Conservation (phyloP, 2,888 invertebrate genomes). For the Xylophagus ater region DNA sequence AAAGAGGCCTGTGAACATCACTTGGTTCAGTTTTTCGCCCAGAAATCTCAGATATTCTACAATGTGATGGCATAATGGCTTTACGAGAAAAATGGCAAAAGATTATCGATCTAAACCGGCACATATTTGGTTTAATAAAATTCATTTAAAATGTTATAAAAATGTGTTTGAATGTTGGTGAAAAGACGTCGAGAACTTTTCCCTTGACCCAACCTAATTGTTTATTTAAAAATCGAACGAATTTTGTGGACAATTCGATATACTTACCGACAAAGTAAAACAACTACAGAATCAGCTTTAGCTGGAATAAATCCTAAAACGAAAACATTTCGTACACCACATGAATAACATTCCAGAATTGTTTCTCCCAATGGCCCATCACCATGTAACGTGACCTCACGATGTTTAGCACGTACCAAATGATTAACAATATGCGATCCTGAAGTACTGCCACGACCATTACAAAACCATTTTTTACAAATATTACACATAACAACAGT, state of each 20-base stretch:
- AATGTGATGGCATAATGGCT: no score
- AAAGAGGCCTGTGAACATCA: no score
- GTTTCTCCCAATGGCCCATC: slow-evolving; percentile 98
- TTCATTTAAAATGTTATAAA: background rate
- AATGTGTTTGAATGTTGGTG: no score
- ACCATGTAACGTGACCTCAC: slow-evolving; percentile 94
- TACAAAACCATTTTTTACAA: slow-evolving; percentile 99
- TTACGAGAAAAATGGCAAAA: no score
- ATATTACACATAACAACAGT: slow-evolving; percentile 97
- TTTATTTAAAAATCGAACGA: no score
- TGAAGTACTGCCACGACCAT: slow-evolving; percentile 94
- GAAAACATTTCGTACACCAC: slow-evolving; percentile 96
- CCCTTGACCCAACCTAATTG: no score
- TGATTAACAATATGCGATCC: slow-evolving; percentile 99
- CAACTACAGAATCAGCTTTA: slow-evolving; percentile 96
- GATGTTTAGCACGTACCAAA: slow-evolving; percentile 96
- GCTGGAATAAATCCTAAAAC: slow-evolving; percentile 98
- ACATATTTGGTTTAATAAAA: no score
- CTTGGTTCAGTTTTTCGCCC: no score
- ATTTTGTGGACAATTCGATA: no score
- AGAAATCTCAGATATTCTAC: no score
- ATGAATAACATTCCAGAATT: slow-evolving; percentile 95
- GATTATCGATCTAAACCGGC: no score
- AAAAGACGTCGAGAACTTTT: no score
- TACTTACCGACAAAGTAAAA: slow-evolving; percentile 73